phyloP scores from a whole-genome alignment of 2,888 invertebrate genomes.

The Notocelia uddmanniana region DNA sequence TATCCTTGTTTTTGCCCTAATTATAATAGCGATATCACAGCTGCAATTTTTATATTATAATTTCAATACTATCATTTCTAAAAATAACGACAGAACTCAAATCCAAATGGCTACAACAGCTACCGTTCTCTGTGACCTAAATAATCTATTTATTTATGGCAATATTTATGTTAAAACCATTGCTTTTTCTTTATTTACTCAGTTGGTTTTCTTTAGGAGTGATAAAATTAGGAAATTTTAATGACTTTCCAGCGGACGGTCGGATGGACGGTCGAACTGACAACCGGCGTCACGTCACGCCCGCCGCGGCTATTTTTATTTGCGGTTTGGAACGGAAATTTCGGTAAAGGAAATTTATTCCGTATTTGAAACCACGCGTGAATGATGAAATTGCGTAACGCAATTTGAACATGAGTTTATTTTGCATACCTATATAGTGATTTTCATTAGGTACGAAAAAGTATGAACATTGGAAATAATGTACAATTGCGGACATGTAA shows the following conservation, averaged over 20 bases:
- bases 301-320: constrained; percentile 21
- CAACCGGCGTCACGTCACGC: constrained; percentile 18
- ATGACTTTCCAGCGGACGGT: constrained; percentile 12
- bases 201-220: constrained; percentile 34
- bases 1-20: too few species aligned
- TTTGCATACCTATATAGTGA: too few species aligned
- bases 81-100: neutral
- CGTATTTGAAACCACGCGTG: neutral
- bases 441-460: too few species aligned
- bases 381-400: constrained; percentile 1
- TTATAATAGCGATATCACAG: too few species aligned
- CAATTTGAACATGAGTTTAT: neutral
- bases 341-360: constrained; percentile 4
- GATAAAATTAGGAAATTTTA: constrained; percentile 33
- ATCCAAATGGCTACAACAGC: neutral
- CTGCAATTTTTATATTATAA: too few species aligned
- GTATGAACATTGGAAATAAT: too few species aligned
- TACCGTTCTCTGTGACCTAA: constrained; percentile 13
- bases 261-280: constrained; percentile 20
- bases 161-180: constrained; percentile 17
- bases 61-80: neutral
- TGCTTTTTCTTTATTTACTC: constrained; percentile 28
- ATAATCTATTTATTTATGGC: constrained; percentile 22
- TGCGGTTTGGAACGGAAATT: constrained; percentile 24
- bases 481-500: too few species aligned